These are phyloP conservation scores for Eupithecia subumbrata DNA, from an alignment of 2,888 invertebrate genomes.

Conservation along the genomic window DNA sequence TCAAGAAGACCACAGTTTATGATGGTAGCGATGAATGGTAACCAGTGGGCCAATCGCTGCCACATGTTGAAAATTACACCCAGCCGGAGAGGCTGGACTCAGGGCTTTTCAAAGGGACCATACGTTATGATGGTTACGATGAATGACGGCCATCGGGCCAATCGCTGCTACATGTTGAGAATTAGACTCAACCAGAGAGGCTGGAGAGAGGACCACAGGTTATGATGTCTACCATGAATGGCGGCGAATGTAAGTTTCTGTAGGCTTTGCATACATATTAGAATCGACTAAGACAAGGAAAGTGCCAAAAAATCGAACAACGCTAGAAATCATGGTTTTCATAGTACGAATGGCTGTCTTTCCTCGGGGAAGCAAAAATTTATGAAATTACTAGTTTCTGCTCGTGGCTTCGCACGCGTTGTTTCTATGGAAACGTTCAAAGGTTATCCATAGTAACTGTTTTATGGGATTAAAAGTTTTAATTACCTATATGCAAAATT, in stretches of 20 bases:
- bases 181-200: constrained; percentile 10
- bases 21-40: background rate
- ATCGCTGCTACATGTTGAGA: constrained; percentile 34
- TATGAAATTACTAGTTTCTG: background rate
- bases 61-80: constrained; percentile 32
- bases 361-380: background rate
- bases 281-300: background rate
- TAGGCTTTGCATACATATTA: background rate
- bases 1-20: background rate
- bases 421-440: no score
- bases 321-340: background rate
- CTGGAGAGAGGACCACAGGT: background rate
- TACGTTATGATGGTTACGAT: background rate
- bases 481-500: no score
- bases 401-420: no score
- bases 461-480: no score
- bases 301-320: background rate
- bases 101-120: background rate
- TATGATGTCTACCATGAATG: background rate
- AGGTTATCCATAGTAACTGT: no score
- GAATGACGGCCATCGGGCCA: constrained; percentile 19
- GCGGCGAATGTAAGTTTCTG: background rate
- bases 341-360: background rate
- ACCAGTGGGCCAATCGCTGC: constrained; percentile 26
- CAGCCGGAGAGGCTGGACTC: background rate